phyloP scores from a whole-genome alignment of 2,888 invertebrate species.

The Hololepta plana region DNA sequence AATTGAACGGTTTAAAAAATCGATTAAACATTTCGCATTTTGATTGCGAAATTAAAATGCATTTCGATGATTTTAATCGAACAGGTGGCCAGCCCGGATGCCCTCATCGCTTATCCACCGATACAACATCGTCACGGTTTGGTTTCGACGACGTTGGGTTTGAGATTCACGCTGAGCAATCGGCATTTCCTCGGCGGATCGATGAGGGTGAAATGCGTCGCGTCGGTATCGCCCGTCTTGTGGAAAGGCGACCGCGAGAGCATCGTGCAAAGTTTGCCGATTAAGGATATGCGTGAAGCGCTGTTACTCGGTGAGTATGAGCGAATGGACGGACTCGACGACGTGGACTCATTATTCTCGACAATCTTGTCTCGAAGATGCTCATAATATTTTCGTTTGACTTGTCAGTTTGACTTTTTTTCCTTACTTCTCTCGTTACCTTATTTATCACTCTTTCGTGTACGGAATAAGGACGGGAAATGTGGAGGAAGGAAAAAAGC shows the following conservation, averaged over 20 bases:
- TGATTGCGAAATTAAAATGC: not conserved
- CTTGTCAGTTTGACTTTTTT: no score
- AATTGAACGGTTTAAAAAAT: not conserved
- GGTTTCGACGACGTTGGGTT: slow-evolving; percentile 36
- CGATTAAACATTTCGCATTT: not conserved
- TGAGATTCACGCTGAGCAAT: slow-evolving; percentile 33
- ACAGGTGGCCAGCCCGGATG: slow-evolving; percentile 32
- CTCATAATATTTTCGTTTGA: no score
- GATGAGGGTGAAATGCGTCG: slow-evolving; percentile 42
- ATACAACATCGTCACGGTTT: slow-evolving; percentile 37
- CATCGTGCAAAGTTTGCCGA: slow-evolving; percentile 34
- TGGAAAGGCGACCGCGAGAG: slow-evolving; percentile 41
- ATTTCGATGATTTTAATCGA: slow-evolving; percentile 1
- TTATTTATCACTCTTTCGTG: no score
- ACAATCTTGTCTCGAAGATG: no score
- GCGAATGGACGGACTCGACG: no score
- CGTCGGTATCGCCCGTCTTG: slow-evolving; percentile 38
- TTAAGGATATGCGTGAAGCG: slow-evolving; percentile 42
- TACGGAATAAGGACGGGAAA: no score
- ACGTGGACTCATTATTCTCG: no score
- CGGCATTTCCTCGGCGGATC: slow-evolving; percentile 38
- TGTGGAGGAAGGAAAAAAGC: no score
- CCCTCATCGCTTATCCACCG: slow-evolving; percentile 33
- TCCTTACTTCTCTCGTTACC: no score
- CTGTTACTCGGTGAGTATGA: slow-evolving; percentile 41